phyloP scores from a whole-genome alignment of 2,113 vertebrate species.

The Ifrita kowaldi region DNA sequence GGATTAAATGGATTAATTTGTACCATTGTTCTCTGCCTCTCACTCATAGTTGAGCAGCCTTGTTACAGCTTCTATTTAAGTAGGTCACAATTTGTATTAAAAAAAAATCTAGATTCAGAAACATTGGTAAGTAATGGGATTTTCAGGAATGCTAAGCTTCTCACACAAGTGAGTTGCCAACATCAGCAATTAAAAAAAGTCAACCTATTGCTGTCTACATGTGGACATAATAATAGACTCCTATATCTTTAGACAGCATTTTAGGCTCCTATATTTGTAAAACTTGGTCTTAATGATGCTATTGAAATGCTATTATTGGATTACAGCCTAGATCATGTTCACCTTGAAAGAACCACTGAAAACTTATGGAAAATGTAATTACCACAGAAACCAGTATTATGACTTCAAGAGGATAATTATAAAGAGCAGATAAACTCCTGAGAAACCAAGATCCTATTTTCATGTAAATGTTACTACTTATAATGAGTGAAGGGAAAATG shows the following conservation, averaged over 20 bases:
- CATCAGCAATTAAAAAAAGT: background rate
- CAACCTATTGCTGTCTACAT: background rate
- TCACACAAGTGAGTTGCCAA: background rate
- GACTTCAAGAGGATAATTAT: conserved; percentile 10
- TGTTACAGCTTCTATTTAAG: background rate
- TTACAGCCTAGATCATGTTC: background rate
- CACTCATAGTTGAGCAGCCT: background rate
- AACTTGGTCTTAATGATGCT: background rate
- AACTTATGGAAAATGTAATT: conserved; percentile 20
- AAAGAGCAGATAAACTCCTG: background rate
- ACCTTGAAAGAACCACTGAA: background rate
- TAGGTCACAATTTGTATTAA: background rate
- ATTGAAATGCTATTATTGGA: background rate
- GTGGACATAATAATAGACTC: background rate
- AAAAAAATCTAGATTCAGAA: background rate
- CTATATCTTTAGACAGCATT: background rate
- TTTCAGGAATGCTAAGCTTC: background rate
- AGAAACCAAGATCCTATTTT: conserved; percentile 29
- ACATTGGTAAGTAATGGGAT: background rate
- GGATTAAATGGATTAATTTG: background rate
- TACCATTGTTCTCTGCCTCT: background rate
- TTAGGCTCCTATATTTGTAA: background rate
- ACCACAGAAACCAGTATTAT: background rate
- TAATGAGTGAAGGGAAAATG: conserved; percentile 15
- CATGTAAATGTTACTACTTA: conserved; percentile 25